These are phyloP conservation scores for Avahi laniger DNA, from an alignment of 2,797 vertebrate genomes.

Conservation along the genomic window DNA sequence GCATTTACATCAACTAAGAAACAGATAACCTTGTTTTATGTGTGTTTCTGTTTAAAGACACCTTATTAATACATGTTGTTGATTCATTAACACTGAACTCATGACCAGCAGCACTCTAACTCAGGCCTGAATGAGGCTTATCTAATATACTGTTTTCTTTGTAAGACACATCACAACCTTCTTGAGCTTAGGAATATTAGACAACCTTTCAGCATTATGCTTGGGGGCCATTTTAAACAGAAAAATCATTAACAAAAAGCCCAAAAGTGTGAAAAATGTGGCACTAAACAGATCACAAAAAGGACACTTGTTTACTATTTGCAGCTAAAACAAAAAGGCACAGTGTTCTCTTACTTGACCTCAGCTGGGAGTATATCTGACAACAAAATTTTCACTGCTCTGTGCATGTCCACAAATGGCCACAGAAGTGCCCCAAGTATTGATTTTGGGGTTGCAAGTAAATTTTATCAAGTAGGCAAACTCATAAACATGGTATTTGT, in stretches of 20 bases:
- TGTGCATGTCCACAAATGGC: neutral
- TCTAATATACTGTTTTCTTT: neutral
- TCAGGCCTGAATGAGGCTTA: neutral
- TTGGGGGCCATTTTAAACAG: neutral
- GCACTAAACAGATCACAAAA: neutral
- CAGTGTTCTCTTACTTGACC: neutral
- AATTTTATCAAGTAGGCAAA: neutral
- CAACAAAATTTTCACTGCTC: neutral
- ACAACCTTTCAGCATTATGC: neutral
- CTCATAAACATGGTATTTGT: neutral
- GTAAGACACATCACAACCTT: no score
- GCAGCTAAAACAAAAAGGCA: neutral
- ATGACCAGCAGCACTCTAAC: neutral
- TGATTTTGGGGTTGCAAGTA: neutral
- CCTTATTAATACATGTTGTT: neutral
- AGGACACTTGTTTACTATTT: neutral
- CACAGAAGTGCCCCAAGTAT: neutral
- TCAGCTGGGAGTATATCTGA: neutral
- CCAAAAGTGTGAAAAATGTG: neutral
- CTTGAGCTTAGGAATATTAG: neutral
- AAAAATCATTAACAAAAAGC: neutral
- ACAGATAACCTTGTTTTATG: neutral
- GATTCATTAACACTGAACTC: neutral
- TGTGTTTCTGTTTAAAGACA: neutral
- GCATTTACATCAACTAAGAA: neutral